These are phyloP conservation scores for Catharus bicknelli DNA, from an alignment of 2,113 vertebrate genomes.

Conservation along the genomic window DNA sequence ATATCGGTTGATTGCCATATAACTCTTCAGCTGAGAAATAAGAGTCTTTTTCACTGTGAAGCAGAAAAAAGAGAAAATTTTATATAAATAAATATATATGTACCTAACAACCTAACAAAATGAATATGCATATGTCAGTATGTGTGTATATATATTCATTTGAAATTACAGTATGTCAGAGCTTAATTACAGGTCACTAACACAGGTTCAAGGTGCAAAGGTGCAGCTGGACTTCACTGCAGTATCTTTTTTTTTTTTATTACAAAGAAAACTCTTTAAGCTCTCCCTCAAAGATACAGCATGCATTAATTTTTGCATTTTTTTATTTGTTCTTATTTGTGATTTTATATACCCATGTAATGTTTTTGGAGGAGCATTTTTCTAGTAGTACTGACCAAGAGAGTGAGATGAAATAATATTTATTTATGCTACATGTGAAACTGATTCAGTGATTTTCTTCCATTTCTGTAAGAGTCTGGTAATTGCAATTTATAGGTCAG, in stretches of 20 bases:
- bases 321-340: neutral
- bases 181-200: neutral
- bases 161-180: neutral
- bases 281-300: neutral
- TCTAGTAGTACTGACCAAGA: neutral
- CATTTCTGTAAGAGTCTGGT: neutral
- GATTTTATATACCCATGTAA: neutral
- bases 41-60: neutral
- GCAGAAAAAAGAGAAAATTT: neutral
- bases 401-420: constrained; percentile 36
- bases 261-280: neutral
- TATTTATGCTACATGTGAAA: constrained; percentile 34
- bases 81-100: neutral
- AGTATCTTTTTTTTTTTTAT: neutral
- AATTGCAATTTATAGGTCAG: neutral
- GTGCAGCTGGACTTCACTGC: neutral
- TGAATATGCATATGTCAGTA: neutral
- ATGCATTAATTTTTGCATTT: neutral
- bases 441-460: constrained; percentile 28
- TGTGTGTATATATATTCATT: neutral
- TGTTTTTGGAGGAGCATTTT: constrained; percentile 11
- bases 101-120: neutral
- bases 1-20: neutral
- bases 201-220: neutral
- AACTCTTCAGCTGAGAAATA: neutral